Evolutionary conservation across 2,113 vertebrate genomes (phyloP).

Genomic region (Pomatostomus ruficeps): DNA sequence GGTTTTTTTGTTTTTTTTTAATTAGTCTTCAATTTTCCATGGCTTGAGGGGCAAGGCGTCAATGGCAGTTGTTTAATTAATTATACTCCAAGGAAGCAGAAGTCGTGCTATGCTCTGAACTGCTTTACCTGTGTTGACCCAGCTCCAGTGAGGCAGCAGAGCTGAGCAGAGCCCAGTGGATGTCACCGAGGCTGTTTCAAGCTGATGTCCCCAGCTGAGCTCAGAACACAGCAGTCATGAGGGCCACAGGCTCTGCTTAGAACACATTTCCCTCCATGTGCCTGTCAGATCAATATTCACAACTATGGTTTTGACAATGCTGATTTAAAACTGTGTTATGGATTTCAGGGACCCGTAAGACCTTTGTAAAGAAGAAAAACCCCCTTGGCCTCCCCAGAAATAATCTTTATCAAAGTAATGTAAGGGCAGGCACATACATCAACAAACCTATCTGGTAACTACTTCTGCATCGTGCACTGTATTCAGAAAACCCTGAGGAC

Average conservation of each 20-base stretch:
- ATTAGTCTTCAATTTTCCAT: not conserved
- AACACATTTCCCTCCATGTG: not conserved
- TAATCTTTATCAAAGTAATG: constrained; percentile 2
- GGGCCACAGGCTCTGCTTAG: not conserved
- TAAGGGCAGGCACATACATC: not conserved
- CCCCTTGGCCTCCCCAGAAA: not conserved
- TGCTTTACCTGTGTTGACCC: not conserved
- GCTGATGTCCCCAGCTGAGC: not conserved
- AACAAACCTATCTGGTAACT: not conserved
- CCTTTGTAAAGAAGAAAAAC: not conserved
- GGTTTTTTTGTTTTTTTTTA: not conserved
- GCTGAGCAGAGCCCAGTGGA: not conserved
- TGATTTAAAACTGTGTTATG: not conserved
- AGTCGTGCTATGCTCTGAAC: not conserved
- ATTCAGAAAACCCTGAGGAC: not conserved
- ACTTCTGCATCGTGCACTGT: accelerated
- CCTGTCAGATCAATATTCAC: not conserved
- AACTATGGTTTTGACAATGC: not conserved
- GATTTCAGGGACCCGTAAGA: not conserved
- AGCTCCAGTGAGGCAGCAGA: not conserved
- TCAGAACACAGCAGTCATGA: not conserved
- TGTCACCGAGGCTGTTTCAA: not conserved
- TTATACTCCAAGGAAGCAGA: not conserved
- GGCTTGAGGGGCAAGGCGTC: not conserved
- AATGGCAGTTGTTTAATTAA: constrained; percentile 18